Evolutionary conservation across 1,140 invertebrate genomes (phyloP), one percentile per base, ranked within the genome.

Genomic region (Drosophila micromelanica): DNA sequence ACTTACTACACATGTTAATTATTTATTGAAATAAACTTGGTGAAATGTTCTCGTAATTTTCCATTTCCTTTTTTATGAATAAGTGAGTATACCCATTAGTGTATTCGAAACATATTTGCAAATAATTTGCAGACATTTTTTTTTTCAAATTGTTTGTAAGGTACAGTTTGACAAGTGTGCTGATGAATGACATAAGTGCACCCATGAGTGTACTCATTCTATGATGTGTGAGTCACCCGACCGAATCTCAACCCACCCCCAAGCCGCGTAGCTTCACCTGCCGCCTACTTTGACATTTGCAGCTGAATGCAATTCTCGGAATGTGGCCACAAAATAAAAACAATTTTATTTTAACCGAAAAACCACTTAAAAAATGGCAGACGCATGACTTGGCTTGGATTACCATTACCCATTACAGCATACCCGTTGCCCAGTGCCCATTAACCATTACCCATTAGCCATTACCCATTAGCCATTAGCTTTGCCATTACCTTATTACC

Each of bases 401-500:
- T 61, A 61, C 51, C 46, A 40, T 37, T 63, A 37, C 20, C 27
- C 27, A 27, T 69, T 70, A 67, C 64, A 49, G 45, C 54, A 42
- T 63, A 37, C 20, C 68, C 68, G 49, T 43, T 6, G 27, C 27
- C 27, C 27, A 27, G 2, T 71, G 13, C 27, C 52, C 38, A 65
- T 57, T 73, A 48, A 8, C 45, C 48, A 49, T 27, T 61, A 49
- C 17, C 59, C 40, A 43, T 45, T 52, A 37, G 6, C 51, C 45
- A 56, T 72, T 65, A 40, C 1, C 69, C 61, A 72, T 72, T 72
- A 72, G 52, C 69, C 62, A 65, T 65, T 65, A 56, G 62, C 62
- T 46, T 65, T 65, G 62, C 54, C 64, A 73, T 73, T 68, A 68
- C 62, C 55, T 73, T 57, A 57, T 67, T 67, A 67, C 52, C 63